A percentile compares a stretch with the other conserved stretches of the same genome.
These are phyloP conservation scores for Drosophila subsilvestris DNA, from an alignment of 2,888 invertebrate genomes.

Conservation along the genomic window DNA sequence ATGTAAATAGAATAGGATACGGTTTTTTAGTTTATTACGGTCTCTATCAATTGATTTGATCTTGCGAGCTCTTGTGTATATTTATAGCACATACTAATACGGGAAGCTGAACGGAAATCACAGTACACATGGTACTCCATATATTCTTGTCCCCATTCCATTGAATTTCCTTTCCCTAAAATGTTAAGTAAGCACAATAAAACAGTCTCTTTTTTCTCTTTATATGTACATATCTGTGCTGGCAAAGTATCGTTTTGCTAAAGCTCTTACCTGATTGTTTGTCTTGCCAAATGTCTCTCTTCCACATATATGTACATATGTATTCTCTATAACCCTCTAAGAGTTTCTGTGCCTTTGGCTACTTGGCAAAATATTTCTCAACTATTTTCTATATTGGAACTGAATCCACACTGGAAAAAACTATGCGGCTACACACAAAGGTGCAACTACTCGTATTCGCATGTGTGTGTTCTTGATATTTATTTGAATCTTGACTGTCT, in stretches of 20 bases:
- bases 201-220: conserved; percentile 27
- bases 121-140: conserved; percentile 52
- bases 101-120: conserved; percentile 73
- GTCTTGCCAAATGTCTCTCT: conserved; percentile 76
- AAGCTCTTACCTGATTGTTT: conserved; percentile 81
- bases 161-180: conserved; percentile 52
- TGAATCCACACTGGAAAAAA: conserved; percentile 57
- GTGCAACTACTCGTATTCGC: conserved; percentile 49
- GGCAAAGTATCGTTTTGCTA: conserved; percentile 54
- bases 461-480: conserved; percentile 67
- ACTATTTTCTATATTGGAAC: conserved; percentile 79
- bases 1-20: conserved; percentile 75
- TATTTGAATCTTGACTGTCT: conserved; percentile 79
- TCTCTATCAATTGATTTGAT: conserved; percentile 79
- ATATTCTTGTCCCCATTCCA: conserved; percentile 53
- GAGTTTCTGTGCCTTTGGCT: conserved; percentile 59
- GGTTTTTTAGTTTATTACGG: conserved; percentile 67
- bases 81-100: conserved; percentile 62
- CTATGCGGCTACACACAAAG: conserved; percentile 52
- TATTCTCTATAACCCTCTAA: conserved; percentile 45
- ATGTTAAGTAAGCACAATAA: conserved; percentile 74
- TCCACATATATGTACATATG: conserved; percentile 20
- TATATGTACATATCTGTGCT: not conserved
- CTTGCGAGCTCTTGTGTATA: conserved; percentile 76
- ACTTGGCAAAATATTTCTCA: conserved; percentile 78